phyloP scores from a whole-genome alignment of 1,140 invertebrate species.

The Berghia stephanieae region DNA sequence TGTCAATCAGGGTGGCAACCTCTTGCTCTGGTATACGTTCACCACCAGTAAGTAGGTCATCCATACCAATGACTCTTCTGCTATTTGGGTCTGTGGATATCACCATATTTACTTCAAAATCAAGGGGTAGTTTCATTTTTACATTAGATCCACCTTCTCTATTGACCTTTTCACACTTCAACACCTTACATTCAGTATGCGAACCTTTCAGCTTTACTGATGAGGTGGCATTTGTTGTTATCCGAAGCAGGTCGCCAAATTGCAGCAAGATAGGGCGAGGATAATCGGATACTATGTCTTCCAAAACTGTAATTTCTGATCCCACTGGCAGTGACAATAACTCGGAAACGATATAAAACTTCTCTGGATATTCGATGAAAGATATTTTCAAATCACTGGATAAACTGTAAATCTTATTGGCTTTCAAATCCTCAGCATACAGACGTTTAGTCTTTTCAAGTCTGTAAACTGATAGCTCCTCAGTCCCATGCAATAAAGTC shows the following conservation, averaged over 20 bases:
- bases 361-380: constrained; percentile 39
- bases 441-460: constrained; percentile 19
- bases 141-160: constrained; percentile 18
- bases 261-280: constrained; percentile 46
- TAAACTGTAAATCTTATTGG: constrained; percentile 25
- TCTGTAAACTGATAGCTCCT: constrained; percentile 15
- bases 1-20: constrained; percentile 15
- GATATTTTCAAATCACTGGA: constrained; percentile 22
- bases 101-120: constrained; percentile 38
- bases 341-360: constrained; percentile 35
- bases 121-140: constrained; percentile 36
- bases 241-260: constrained; percentile 40
- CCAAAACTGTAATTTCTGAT: constrained; percentile 40
- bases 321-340: constrained; percentile 33
- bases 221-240: constrained; percentile 25
- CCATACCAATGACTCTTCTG: constrained; percentile 20
- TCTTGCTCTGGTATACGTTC: constrained; percentile 12
- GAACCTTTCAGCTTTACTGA: constrained; percentile 24
- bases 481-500: not conserved
- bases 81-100: constrained; percentile 5
- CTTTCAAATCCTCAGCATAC: constrained; percentile 32
- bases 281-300: constrained; percentile 47
- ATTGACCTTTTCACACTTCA: constrained; percentile 30
- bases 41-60: constrained; percentile 30
- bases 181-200: constrained; percentile 19